Percentiles rank a stretch among this genome's conserved stretches.
phyloP scores from a whole-genome alignment of 2,888 invertebrate genomes.

The Sipha maydis region DNA sequence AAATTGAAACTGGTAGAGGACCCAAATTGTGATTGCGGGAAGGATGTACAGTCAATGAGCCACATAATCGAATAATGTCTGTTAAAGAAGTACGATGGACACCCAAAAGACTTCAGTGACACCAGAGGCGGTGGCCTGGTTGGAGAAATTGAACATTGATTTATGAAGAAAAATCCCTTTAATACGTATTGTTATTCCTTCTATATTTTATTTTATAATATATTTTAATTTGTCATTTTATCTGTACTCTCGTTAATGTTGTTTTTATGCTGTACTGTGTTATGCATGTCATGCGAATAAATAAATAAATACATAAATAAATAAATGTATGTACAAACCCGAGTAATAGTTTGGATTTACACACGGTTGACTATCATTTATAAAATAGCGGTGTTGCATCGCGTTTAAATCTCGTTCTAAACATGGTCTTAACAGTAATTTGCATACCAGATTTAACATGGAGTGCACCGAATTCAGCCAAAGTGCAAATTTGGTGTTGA shows the following conservation, averaged over 20 bases:
- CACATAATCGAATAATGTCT: constrained; percentile 15
- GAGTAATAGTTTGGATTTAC: too few relatives aligned
- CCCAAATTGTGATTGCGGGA: constrained; percentile 21
- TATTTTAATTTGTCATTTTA: constrained; percentile 1
- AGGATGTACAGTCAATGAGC: constrained; percentile 24
- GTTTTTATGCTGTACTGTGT: constrained; percentile 9
- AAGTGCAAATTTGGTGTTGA: too few relatives aligned
- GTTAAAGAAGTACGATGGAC: constrained; percentile 23
- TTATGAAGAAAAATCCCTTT: constrained; percentile 8
- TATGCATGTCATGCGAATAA: constrained; percentile 32
- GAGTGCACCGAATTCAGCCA: too few relatives aligned
- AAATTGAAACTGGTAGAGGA: too few relatives aligned
- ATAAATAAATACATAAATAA: not conserved
- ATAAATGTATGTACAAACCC: too few relatives aligned
- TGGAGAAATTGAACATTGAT: too few relatives aligned
- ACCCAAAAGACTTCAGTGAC: constrained; percentile 36
- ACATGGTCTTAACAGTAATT: too few relatives aligned
- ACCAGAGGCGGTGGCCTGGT: constrained; percentile 19
- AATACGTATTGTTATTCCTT: not conserved
- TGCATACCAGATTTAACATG: too few relatives aligned
- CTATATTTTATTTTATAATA: not conserved
- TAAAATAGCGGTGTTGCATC: too few relatives aligned
- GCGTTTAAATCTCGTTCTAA: too few relatives aligned
- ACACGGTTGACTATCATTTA: too few relatives aligned
- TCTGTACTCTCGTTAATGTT: constrained; percentile 10